Percentiles rank a stretch among this genome's conserved stretches.
phyloP scores from a whole-genome alignment of 2,797 vertebrate genomes.

The Psittacula derbiana region DNA sequence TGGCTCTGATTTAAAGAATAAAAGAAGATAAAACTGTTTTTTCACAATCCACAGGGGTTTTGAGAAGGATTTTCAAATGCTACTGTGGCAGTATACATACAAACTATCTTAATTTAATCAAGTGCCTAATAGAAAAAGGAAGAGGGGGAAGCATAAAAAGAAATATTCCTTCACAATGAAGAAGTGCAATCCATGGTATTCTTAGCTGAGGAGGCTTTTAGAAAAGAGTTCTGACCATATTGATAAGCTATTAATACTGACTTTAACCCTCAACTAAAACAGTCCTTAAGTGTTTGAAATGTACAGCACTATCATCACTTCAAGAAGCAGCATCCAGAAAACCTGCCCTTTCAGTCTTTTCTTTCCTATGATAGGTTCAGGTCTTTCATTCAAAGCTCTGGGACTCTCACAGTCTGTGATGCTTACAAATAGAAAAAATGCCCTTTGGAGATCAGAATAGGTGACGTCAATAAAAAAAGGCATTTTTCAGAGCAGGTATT shows the following conservation, averaged over 20 bases:
- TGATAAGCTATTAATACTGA: neutral
- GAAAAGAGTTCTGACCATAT: neutral
- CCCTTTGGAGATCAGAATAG: neutral
- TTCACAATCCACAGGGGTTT: neutral
- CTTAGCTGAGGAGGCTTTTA: neutral
- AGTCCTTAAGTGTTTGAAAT: neutral
- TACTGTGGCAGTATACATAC: neutral
- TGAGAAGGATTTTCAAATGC: neutral
- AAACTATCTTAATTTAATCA: neutral
- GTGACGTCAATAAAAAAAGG: neutral
- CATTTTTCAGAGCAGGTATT: neutral
- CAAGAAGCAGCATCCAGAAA: neutral
- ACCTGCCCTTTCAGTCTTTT: neutral
- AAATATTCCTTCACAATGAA: neutral
- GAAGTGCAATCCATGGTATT: neutral
- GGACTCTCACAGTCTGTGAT: neutral
- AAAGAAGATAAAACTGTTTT: neutral
- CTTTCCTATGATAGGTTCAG: neutral
- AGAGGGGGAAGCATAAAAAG: rapidly evolving
- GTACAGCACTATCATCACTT: neutral
- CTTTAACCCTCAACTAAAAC: neutral
- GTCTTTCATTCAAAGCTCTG: neutral
- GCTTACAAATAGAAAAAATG: neutral
- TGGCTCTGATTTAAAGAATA: neutral
- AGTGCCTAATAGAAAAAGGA: neutral